These are phyloP conservation scores for Penaeus japonicus DNA, from an alignment of 1,140 invertebrate genomes.

Conservation along the genomic window DNA sequence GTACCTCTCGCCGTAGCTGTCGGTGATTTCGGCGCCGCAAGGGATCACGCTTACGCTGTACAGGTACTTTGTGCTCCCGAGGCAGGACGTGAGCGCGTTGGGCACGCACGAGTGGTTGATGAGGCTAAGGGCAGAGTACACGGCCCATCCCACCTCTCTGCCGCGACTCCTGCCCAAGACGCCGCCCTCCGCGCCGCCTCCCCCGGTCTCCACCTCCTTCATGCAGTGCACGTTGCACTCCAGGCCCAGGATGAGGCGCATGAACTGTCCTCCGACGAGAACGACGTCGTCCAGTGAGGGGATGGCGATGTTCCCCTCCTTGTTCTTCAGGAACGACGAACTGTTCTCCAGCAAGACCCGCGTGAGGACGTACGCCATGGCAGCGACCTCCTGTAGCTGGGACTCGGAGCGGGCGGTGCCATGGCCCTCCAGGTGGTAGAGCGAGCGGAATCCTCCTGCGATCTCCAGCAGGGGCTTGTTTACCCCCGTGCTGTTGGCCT, in stretches of 20 bases:
- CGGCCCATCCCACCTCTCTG: constrained; percentile 47
- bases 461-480: constrained; percentile 14
- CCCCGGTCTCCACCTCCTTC: constrained; percentile 33
- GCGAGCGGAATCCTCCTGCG: constrained; percentile 1
- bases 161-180: not conserved
- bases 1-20: constrained; percentile 52
- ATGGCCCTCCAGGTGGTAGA: constrained; percentile 51
- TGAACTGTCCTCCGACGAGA: constrained; percentile 40
- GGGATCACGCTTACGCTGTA: constrained; percentile 51
- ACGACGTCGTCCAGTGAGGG: constrained; percentile 20
- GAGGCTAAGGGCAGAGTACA: constrained; percentile 47
- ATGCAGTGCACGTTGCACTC: constrained; percentile 53
- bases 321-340: constrained; percentile 16
- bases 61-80: constrained; percentile 45
- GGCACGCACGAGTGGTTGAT: constrained; percentile 54
- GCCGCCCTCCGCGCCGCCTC: not conserved
- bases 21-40: constrained; percentile 49
- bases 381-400: constrained; percentile 44
- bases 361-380: constrained; percentile 38
- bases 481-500: constrained; percentile 18
- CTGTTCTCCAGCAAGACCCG: constrained; percentile 31
- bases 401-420: constrained; percentile 32
- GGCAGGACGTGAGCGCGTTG: constrained; percentile 37
- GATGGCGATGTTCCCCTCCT: not conserved
- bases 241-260: constrained; percentile 40